Evolutionary conservation across 2,113 vertebrate genomes (phyloP).

Genomic region (Eleginops maclovinus): DNA sequence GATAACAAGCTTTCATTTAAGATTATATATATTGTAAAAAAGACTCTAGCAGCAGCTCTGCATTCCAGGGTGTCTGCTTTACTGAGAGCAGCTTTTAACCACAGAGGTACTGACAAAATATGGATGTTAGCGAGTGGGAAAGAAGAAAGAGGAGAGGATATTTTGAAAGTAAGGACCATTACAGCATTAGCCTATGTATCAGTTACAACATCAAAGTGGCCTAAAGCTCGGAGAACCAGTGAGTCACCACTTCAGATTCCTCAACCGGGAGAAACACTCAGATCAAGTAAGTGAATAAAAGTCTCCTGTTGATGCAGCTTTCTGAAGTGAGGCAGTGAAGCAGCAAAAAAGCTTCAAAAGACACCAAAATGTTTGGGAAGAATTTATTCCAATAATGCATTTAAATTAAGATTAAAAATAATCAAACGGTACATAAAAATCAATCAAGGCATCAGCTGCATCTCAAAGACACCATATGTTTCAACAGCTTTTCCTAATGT

Average conservation of each 20-base stretch:
- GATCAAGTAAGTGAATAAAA: constrained; percentile 21
- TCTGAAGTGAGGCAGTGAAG: neutral
- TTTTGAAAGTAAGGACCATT: constrained; percentile 47
- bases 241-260: constrained; percentile 36
- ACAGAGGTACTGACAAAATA: constrained; percentile 52
- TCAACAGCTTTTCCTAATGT: constrained; percentile 67
- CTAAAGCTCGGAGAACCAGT: constrained; percentile 40
- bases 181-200: constrained; percentile 52
- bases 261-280: constrained; percentile 11
- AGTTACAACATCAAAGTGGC: constrained; percentile 59
- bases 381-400: neutral
- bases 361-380: neutral
- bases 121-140: constrained; percentile 34
- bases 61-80: constrained; percentile 61
- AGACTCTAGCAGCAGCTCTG: constrained; percentile 54
- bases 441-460: constrained; percentile 43
- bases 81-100: constrained; percentile 46
- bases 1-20: constrained; percentile 14
- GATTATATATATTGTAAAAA: constrained; percentile 13
- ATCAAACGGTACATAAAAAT: constrained; percentile 31
- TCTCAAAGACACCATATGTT: constrained; percentile 66
- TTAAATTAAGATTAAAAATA: constrained; percentile 27
- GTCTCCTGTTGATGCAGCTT: neutral
- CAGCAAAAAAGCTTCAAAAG: neutral
- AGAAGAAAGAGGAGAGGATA: constrained; percentile 54